Evolutionary conservation across 2,888 invertebrate species (phyloP), one percentile per base, ranked within the genome.

Genomic region (Hartigia nigra): DNA sequence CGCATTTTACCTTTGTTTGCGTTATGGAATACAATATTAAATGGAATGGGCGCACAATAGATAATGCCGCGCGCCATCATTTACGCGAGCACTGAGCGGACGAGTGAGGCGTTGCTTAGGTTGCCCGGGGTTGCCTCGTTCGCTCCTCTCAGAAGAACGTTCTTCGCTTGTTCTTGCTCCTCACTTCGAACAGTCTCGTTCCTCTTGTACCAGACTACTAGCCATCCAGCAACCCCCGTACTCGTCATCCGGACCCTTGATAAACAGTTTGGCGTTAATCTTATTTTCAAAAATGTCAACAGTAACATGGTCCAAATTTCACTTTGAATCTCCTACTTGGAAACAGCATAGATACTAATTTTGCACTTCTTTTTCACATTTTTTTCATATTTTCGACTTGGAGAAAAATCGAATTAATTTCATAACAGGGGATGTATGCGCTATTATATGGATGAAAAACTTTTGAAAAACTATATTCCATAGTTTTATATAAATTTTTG

Each of bases 1-100:
- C 90, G 91, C 89, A 90, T 91, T 91, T 91, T 91, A 90, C 90
- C 91, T 90, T 91, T 91, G 91, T 91, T 91, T 91, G 91, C 87
- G 89, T 88, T 90, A 87, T 88, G 88, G 90, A 91, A 90, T 91
- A 90, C 91, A 91, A 91, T 91, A 91, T 91, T 90, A 91, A 91
- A 91, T 90, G 90, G 90, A 90, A 91, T 88, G 90, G 88, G 87
- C 86, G 87, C 88, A 91, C 91, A 91, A 91, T 91, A 91, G 91
- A 91, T 91, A 91, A 91, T 91, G 86, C 88, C 84, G 82, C 84
- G 88, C 87, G 89, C 89, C 89, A 91, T 91, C 89, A 91, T 90
- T 91, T 90, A 88, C 83, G 82, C 85, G 74, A 74, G 79, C 74
- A 77, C 76, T 77, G 77, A 75, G 81, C 76, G 81, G 82, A 83